Conservation (phyloP, 2,797 vertebrate genomes). For the Benthosema pterotum region DNA sequence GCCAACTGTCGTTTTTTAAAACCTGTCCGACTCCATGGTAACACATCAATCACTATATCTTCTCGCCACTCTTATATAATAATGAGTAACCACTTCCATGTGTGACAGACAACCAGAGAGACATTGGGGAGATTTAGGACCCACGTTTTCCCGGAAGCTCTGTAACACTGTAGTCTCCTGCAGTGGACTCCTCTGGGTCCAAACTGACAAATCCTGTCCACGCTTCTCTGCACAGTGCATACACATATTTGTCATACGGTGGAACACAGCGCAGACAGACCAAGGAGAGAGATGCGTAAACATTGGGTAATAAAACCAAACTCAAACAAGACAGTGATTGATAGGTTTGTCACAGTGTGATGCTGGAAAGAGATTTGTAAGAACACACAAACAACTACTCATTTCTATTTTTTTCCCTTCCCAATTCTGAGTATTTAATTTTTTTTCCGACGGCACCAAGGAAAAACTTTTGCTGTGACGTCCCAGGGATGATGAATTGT, state of each 20-base stretch:
- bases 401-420: slow-evolving; percentile 27
- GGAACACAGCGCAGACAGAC: no score
- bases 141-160: slow-evolving; percentile 12
- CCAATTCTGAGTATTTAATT: slow-evolving; percentile 47
- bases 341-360: slow-evolving; percentile 20
- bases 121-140: slow-evolving; percentile 16
- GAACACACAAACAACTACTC: slow-evolving; percentile 15
- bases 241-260: no score
- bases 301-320: slow-evolving; percentile 14
- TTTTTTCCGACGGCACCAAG: slow-evolving; percentile 23
- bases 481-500: slow-evolving; percentile 1
- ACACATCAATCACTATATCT: not conserved
- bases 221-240: no score
- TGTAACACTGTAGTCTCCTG: slow-evolving; percentile 12
- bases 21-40: no score
- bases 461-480: slow-evolving; percentile 22
- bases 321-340: slow-evolving; percentile 32
- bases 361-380: slow-evolving; percentile 27
- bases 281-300: no score
- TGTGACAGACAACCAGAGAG: slow-evolving; percentile 14
- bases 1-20: no score
- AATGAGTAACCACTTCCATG: slow-evolving; percentile 37
- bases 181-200: slow-evolving; percentile 4
- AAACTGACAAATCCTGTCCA: slow-evolving; percentile 10
- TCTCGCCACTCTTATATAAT: slow-evolving; percentile 21